Percentiles rank a stretch among this genome's conserved stretches.
Evolutionary conservation across 1,140 invertebrate genomes (phyloP).

Genomic region (Galleria mellonella): DNA sequence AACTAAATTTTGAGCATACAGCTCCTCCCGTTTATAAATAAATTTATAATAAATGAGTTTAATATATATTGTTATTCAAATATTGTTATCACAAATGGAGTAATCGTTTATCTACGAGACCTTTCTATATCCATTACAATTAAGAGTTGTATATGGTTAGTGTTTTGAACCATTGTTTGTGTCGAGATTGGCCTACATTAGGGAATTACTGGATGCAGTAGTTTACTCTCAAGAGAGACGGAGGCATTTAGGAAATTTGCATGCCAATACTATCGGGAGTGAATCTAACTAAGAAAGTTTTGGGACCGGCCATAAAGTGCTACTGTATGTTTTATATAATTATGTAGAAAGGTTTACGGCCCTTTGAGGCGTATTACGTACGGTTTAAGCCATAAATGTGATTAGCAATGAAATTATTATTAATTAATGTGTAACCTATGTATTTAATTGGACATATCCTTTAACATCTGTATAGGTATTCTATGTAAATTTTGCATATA

Average conservation of each 20-base stretch:
- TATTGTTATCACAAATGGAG: slow-evolving; percentile 6
- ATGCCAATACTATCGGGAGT: slow-evolving; percentile 33
- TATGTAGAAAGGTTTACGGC: slow-evolving; percentile 2
- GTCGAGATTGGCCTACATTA: slow-evolving; percentile 18
- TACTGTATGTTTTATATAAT: slow-evolving; percentile 5
- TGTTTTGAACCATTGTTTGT: slow-evolving; percentile 5
- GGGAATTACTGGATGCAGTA: slow-evolving; percentile 35
- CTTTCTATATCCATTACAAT: not conserved
- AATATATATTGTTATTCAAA: not conserved
- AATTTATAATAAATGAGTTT: too few relatives aligned
- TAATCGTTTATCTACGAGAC: not conserved
- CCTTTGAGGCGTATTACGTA: slow-evolving; percentile 1
- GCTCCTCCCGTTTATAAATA: too few relatives aligned
- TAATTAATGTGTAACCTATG: not conserved
- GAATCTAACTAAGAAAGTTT: slow-evolving; percentile 37
- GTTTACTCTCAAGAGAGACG: slow-evolving; percentile 22
- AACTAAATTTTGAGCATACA: too few relatives aligned
- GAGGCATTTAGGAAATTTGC: slow-evolving; percentile 46
- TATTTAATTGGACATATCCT: too few relatives aligned
- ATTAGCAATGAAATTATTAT: slow-evolving; percentile 3
- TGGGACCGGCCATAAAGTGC: slow-evolving; percentile 20
- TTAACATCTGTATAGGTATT: too few relatives aligned
- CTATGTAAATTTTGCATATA: too few relatives aligned
- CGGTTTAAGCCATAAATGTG: not conserved
- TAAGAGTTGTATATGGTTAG: too few relatives aligned